These are phyloP conservation scores for Cygnus olor DNA, from an alignment of 2,797 vertebrate species.

Conservation along the genomic window DNA sequence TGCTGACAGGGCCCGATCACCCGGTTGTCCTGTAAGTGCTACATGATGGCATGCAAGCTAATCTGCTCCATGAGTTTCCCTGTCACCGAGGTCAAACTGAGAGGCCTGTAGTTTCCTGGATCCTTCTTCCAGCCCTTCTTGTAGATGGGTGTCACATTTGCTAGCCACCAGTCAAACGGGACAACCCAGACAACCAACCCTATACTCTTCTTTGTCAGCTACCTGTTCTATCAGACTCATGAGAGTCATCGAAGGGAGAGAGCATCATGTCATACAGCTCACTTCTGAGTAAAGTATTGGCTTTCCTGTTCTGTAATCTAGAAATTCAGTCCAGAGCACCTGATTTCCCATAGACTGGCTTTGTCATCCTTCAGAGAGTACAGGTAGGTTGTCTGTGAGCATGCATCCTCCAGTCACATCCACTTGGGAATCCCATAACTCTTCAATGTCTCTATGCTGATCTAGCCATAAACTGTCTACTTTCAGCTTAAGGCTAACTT, in stretches of 20 bases:
- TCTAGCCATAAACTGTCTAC: neutral
- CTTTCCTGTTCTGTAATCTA: neutral
- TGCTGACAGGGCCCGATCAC: too few relatives aligned
- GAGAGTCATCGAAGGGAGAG: neutral
- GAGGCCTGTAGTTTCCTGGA: too few relatives aligned
- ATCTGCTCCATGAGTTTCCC: too few relatives aligned
- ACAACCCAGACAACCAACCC: neutral
- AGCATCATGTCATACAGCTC: neutral
- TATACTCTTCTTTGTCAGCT: neutral
- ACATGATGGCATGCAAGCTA: too few relatives aligned
- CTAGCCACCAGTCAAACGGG: too few relatives aligned
- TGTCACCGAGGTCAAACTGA: too few relatives aligned
- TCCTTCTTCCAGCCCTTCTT: too few relatives aligned
- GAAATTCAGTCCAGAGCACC: neutral
- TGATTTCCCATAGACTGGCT: neutral
- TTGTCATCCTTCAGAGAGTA: neutral
- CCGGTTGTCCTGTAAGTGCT: too few relatives aligned
- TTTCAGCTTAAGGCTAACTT: neutral
- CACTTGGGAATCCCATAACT: neutral
- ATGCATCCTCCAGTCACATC: neutral
- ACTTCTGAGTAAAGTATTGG: neutral
- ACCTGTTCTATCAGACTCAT: neutral
- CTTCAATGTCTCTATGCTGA: neutral
- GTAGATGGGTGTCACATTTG: too few relatives aligned
- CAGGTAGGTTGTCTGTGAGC: neutral